Percentiles rank a stretch among this genome's conserved stretches.
Conservation (phyloP, 2,888 invertebrate species). For the Troides oblongomaculatus region DNA sequence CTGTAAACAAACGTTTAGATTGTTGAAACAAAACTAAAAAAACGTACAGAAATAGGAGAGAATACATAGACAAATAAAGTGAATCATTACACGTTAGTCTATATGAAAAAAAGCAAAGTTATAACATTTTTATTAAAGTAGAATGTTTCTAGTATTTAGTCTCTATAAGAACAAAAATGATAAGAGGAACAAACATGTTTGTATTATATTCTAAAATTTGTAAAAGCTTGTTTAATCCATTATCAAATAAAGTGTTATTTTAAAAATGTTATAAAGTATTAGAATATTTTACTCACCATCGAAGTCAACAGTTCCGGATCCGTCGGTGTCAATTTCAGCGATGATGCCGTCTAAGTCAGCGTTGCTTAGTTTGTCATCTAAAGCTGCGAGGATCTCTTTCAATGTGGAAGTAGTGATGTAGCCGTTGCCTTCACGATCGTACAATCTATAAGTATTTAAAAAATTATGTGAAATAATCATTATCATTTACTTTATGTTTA, state of each 20-base stretch:
- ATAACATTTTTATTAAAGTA: no score
- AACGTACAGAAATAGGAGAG: not conserved
- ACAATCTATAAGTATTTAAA: slow-evolving; percentile 80
- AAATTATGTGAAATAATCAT: not conserved
- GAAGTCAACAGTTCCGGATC: slow-evolving; percentile 99
- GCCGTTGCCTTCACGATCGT: slow-evolving; percentile 97
- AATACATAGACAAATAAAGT: no score
- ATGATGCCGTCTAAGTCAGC: slow-evolving; percentile 98
- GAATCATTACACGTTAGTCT: no score
- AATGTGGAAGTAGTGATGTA: slow-evolving; percentile 95
- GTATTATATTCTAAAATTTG: no score
- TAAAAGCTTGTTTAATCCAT: not conserved
- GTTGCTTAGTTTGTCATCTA: slow-evolving; percentile 95
- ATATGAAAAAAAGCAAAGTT: no score
- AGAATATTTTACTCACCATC: slow-evolving; percentile 84
- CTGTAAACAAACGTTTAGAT: slow-evolving; percentile 73
- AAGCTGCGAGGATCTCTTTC: slow-evolving; percentile 94
- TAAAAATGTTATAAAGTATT: slow-evolving; percentile 36
- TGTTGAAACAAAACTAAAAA: not conserved
- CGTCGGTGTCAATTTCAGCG: slow-evolving; percentile 98
- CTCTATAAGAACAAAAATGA: no score
- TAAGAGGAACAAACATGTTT: no score
- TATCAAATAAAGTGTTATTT: not conserved
- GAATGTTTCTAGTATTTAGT: no score
- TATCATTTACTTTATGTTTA: not conserved